phyloP scores from a whole-genome alignment of 2,888 invertebrate species.

The Ecliptopera silaceata region DNA sequence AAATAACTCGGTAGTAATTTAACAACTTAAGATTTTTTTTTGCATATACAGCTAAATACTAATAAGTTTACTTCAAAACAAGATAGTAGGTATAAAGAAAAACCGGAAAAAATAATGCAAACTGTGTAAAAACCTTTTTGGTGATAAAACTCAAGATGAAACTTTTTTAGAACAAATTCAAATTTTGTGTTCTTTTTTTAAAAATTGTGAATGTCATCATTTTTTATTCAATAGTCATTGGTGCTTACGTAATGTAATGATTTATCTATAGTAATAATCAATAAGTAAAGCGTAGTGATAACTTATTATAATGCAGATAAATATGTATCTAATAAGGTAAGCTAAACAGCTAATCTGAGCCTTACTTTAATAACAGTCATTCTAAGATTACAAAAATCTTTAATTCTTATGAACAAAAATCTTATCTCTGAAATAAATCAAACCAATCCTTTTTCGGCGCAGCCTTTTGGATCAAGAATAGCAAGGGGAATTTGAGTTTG shows the following conservation, averaged over 20 bases:
- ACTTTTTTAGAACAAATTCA: background rate
- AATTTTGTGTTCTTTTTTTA: background rate
- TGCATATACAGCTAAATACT: no score
- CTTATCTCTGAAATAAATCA: slow-evolving; percentile 15
- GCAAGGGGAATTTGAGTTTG: slow-evolving; percentile 30
- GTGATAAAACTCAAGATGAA: background rate
- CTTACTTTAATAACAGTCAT: background rate
- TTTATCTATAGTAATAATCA: no score
- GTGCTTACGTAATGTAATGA: no score
- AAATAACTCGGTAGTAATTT: no score
- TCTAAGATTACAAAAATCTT: slow-evolving; percentile 2
- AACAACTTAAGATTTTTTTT: no score
- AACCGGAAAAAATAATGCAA: background rate
- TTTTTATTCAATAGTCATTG: background rate
- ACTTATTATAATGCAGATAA: background rate
- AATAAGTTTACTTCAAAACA: no score
- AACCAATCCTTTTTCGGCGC: slow-evolving; percentile 3
- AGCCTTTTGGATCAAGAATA: slow-evolving; percentile 21
- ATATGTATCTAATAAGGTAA: background rate
- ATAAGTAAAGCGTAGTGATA: no score
- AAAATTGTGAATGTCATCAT: background rate
- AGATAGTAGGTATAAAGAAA: no score
- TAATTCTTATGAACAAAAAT: no score
- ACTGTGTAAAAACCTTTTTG: background rate
- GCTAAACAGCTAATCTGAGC: background rate